Evolutionary conservation across 1,140 invertebrate genomes (phyloP).

Genomic region (Pogonomyrmex californicus): DNA sequence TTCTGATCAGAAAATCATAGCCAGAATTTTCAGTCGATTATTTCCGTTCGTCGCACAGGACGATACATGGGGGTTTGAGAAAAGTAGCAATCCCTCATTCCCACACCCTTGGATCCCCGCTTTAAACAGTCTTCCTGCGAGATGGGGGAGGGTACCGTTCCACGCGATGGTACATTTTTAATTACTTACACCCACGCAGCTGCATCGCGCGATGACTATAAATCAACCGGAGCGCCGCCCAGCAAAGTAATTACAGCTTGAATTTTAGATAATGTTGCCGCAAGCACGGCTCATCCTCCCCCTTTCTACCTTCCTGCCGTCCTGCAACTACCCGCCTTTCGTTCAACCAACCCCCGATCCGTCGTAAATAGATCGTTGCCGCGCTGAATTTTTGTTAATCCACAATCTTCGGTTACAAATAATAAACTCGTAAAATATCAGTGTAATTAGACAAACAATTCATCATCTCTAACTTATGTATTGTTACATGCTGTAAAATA

Average conservation of each 20-base stretch:
- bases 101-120: conserved; percentile 69
- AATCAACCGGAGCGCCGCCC: conserved; percentile 86
- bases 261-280: conserved; percentile 88
- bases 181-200: conserved; percentile 88
- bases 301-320: conserved; percentile 59
- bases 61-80: conserved; percentile 62
- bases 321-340: conserved; percentile 64
- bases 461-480: not conserved
- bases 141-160: conserved; percentile 75
- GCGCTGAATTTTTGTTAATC: conserved; percentile 51
- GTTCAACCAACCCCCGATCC: conserved; percentile 68
- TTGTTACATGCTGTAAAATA: conserved; percentile 3
- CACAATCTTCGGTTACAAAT: conserved; percentile 1
- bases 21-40: conserved; percentile 57
- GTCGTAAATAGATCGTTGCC: conserved; percentile 73
- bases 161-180: conserved; percentile 88
- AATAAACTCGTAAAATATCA: conserved; percentile 42
- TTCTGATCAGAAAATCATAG: not conserved
- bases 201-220: conserved; percentile 87
- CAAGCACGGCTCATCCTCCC: conserved; percentile 83
- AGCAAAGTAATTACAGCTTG: conserved; percentile 88
- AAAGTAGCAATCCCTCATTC: conserved; percentile 72
- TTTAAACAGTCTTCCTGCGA: conserved; percentile 71
- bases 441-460: conserved; percentile 2
- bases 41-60: conserved; percentile 58